Conservation (phyloP, 2,888 invertebrate species). For the Aromia moschata region DNA sequence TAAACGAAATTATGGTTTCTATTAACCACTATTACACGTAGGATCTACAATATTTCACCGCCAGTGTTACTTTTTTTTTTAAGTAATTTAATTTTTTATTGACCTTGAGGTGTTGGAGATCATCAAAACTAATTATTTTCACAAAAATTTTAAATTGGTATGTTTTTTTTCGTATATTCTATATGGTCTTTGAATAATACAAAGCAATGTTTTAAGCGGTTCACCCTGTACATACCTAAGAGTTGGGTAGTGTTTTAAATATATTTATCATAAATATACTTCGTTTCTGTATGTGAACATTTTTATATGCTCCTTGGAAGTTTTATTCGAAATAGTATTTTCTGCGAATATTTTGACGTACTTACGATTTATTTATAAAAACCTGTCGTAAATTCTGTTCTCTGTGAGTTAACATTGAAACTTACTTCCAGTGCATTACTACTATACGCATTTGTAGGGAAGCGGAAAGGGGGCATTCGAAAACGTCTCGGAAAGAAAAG, state of each 20-base stretch:
- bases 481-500: not conserved
- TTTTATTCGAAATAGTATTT: conserved; percentile 13
- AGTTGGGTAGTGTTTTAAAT: conserved; percentile 6
- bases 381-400: not conserved
- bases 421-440: not conserved
- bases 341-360: conserved; percentile 25
- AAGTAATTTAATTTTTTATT: too few relatives aligned
- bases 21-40: too few relatives aligned
- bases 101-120: too few relatives aligned
- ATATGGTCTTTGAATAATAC: too few relatives aligned
- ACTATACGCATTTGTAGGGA: not conserved
- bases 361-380: conserved; percentile 10
- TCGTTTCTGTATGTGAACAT: conserved; percentile 7
- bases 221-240: conserved; percentile 4
- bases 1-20: too few relatives aligned
- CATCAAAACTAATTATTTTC: too few relatives aligned
- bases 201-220: too few relatives aligned
- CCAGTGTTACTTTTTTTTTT: too few relatives aligned
- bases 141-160: too few relatives aligned
- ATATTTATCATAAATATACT: not conserved
- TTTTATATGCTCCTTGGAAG: conserved; percentile 4
- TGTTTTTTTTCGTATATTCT: too few relatives aligned
- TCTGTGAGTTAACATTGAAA: not conserved
- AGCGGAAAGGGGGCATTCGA: not conserved
- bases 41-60: too few relatives aligned